These are phyloP conservation scores for Leptopilina drosophilae DNA, from an alignment of 2,888 invertebrate species.

Conservation along the genomic window DNA sequence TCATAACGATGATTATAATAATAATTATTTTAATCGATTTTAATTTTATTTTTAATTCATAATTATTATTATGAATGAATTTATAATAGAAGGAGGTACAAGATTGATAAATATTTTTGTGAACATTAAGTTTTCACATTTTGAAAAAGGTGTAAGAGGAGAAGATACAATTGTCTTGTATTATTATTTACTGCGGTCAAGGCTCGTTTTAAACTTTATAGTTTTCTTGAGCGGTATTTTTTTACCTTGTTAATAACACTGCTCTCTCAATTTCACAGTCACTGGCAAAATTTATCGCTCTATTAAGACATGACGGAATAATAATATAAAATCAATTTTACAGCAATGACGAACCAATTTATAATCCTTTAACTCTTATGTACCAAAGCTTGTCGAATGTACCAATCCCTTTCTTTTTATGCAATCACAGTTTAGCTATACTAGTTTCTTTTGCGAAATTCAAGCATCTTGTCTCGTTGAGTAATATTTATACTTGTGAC, in stretches of 20 bases:
- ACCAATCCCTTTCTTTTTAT: slow-evolving; percentile 29
- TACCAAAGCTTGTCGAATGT: slow-evolving; percentile 8
- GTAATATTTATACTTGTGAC: slow-evolving; percentile 11
- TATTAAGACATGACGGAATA: neutral
- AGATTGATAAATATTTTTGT: too few relatives aligned
- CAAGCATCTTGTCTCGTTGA: slow-evolving; percentile 32
- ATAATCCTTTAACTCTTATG: neutral
- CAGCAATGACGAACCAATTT: slow-evolving; percentile 12
- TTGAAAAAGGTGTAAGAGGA: too few relatives aligned
- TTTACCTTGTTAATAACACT: slow-evolving; percentile 22
- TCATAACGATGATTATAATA: too few relatives aligned
- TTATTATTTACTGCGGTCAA: neutral
- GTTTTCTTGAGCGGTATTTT: neutral
- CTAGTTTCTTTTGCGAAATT: slow-evolving; percentile 28
- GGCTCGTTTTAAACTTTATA: neutral
- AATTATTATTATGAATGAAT: too few relatives aligned
- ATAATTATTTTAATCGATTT: too few relatives aligned
- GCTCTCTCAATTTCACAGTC: neutral
- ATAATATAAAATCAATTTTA: slow-evolving; percentile 12
- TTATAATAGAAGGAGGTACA: too few relatives aligned
- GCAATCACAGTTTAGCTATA: neutral
- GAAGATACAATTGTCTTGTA: neutral
- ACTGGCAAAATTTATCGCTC: slow-evolving; percentile 5
- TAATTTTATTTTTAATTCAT: too few relatives aligned
- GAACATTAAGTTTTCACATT: too few relatives aligned